These are phyloP conservation scores for Ophion ellenae DNA, from an alignment of 2,888 invertebrate species.

Conservation along the genomic window DNA sequence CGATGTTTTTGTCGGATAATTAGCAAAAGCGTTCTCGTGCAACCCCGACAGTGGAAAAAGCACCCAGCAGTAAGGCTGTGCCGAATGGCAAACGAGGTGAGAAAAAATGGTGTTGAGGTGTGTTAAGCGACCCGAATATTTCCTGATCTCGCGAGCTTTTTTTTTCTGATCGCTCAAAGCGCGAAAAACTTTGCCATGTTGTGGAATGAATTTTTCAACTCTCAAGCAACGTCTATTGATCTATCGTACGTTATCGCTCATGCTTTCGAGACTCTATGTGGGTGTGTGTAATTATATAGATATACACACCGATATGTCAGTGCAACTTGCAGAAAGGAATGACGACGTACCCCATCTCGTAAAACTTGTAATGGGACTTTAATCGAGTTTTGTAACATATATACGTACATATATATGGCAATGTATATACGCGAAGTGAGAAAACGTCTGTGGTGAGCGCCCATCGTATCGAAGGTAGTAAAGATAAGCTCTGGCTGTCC, in stretches of 20 bases:
- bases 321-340: slow-evolving; percentile 47
- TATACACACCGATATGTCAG: not conserved
- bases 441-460: slow-evolving; percentile 73
- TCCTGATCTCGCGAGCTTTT: slow-evolving; percentile 14
- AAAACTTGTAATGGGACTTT: slow-evolving; percentile 81
- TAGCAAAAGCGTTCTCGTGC: slow-evolving; percentile 79
- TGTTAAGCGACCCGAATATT: slow-evolving; percentile 20
- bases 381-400: slow-evolving; percentile 77
- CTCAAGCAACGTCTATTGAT: not conserved
- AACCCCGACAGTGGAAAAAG: slow-evolving; percentile 42
- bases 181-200: not conserved
- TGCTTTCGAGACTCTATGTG: not conserved
- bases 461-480: slow-evolving; percentile 69
- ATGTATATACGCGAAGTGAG: slow-evolving; percentile 28
- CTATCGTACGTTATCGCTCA: slow-evolving; percentile 19
- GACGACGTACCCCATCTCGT: slow-evolving; percentile 74
- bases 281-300: not conserved
- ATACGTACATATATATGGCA: slow-evolving; percentile 12
- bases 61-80: slow-evolving; percentile 20
- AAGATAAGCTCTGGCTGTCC: slow-evolving; percentile 77
- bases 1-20: slow-evolving; percentile 81
- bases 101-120: slow-evolving; percentile 11
- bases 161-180: slow-evolving; percentile 3
- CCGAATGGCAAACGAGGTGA: slow-evolving; percentile 10
- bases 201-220: not conserved